Base-by-base conservation (phyloP, 2,113 vertebrate species). In the Macrotis lagotis region DNA sequence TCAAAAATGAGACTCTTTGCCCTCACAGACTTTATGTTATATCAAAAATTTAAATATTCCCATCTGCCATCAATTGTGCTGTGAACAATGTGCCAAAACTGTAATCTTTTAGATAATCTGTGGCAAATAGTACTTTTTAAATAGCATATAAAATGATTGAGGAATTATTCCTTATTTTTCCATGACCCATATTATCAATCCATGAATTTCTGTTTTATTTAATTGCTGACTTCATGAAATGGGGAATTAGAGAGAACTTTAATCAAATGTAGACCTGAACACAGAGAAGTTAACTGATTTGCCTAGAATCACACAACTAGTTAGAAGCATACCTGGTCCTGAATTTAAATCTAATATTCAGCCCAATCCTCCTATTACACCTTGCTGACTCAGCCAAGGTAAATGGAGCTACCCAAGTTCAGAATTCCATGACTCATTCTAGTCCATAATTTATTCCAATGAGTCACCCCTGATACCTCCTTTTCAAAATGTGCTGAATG, bases 251-350 rank as follows among this genome's bases (percentile, higher is more conserved):
- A 93, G 8, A 48, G 47, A 55, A 44, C 49, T 95, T 44, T 92
- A 50, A 25, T 50, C 8, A 51, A 88, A 92, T 93, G 48, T 88
- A 50, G 9, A 89, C 96, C 94, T 1, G 31, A 92, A 93, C 1
- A 9, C 47, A 92, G 53, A 96, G 66, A 96, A 55, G 48, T 92
- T 96, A 88, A 10, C 31, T 66, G 91, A 47, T n/a, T 90, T 93
- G 88, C 28, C 28, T 94, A 95, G 94, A 14, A 12, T 53, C 48
- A 31, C 25, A 50, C 6, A 51, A 24, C 91, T 52, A 95, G 53
- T 93, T 48, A 0, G 66, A 51, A 11, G 31, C 2, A 95, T 50
- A 66, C 5, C 49, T 92, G 19, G 24, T 9, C 88, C 7, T 88
- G 51, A 25, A 49, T 0, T 0, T 55, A 25, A 5, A 91, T 31